These are phyloP conservation scores for Pyrrhosoma nymphula DNA, from an alignment of 2,888 invertebrate genomes.

Conservation along the genomic window DNA sequence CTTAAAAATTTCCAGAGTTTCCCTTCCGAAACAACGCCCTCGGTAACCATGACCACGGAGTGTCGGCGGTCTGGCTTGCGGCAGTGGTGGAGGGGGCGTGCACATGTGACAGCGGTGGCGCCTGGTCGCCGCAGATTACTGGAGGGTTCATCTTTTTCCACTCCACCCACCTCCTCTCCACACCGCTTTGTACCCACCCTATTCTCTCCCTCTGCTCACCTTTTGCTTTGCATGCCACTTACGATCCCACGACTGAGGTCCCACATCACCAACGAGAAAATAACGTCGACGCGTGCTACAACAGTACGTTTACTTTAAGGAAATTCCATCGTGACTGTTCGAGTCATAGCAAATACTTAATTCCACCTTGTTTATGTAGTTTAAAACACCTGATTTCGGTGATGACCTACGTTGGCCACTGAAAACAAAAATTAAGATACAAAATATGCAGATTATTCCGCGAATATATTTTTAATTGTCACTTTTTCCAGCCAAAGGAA, in stretches of 20 bases:
- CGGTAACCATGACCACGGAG: neutral
- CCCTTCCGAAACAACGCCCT: neutral
- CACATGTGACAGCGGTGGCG: neutral
- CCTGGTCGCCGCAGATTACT: neutral
- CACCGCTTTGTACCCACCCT: too few relatives aligned
- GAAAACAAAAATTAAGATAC: too few relatives aligned
- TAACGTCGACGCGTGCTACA: neutral
- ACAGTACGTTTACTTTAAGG: too few relatives aligned
- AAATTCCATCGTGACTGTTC: too few relatives aligned
- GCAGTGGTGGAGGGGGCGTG: neutral
- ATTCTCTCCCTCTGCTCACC: neutral
- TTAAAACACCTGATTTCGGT: too few relatives aligned
- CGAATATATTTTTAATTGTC: too few relatives aligned
- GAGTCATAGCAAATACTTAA: too few relatives aligned
- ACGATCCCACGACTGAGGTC: neutral
- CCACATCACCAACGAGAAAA: neutral
- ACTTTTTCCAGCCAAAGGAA: too few relatives aligned
- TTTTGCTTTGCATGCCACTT: neutral
- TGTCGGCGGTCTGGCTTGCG: neutral
- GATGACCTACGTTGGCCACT: too few relatives aligned
- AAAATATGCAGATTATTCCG: too few relatives aligned
- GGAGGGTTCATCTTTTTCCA: neutral
- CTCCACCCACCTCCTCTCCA: neutral
- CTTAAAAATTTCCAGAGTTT: neutral
- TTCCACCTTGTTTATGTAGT: too few relatives aligned